Percentiles rank a stretch among this genome's conserved stretches.
Evolutionary conservation across 2,797 vertebrate genomes (phyloP).

Genomic region (Protosalanx chinensis): DNA sequence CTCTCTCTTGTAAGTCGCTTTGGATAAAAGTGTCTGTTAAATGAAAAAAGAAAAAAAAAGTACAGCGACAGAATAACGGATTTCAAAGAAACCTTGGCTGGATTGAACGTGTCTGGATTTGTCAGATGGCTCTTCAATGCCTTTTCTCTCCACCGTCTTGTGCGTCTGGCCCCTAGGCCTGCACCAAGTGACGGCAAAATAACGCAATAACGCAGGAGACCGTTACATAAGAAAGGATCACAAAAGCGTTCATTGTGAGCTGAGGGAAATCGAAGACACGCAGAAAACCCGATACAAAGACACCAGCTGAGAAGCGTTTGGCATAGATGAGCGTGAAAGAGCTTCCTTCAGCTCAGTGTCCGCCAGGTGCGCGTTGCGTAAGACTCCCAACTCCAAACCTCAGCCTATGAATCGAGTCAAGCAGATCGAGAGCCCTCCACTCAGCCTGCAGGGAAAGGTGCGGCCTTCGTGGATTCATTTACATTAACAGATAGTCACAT

Average conservation of each 20-base stretch:
- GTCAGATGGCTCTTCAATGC: neutral
- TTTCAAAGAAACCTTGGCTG: neutral
- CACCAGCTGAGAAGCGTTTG: neutral
- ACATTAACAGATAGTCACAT: no score
- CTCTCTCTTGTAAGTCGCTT: no score
- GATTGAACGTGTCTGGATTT: neutral
- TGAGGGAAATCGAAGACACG: neutral
- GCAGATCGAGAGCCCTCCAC: neutral
- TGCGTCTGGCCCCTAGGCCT: no score
- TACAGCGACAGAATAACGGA: neutral
- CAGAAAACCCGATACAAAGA: neutral
- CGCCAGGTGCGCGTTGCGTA: neutral
- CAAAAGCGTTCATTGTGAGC: no score
- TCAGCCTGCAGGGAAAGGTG: neutral
- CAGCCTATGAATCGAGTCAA: neutral
- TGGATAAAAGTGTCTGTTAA: no score
- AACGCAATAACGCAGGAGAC: neutral
- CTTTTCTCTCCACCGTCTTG: no score
- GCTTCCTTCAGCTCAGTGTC: neutral
- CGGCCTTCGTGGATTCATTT: neutral
- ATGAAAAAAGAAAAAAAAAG: no score
- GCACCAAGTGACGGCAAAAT: neutral
- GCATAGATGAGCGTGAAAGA: neutral
- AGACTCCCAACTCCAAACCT: neutral
- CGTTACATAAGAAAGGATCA: neutral